Evolutionary conservation across 2,888 invertebrate species (phyloP).

Genomic region (Lumbricus terrestris): DNA sequence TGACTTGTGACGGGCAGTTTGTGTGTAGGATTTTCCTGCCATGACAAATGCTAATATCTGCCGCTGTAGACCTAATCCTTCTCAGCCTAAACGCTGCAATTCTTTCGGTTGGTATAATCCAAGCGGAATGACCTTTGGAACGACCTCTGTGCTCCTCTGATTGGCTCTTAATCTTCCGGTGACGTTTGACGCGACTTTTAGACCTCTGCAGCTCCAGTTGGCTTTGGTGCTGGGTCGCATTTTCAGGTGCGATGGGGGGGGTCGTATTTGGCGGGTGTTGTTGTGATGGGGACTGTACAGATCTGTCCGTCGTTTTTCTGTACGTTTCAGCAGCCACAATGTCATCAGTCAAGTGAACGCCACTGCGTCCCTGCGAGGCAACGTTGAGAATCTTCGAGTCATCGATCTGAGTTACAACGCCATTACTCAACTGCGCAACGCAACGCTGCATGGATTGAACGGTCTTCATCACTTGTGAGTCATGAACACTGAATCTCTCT

Average conservation of each 20-base stretch:
- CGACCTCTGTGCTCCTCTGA: neutral
- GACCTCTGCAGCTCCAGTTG: neutral
- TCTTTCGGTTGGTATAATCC: neutral
- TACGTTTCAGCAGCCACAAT: neutral
- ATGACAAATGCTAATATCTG: neutral
- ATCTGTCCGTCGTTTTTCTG: neutral
- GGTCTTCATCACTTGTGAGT: conserved; percentile 63
- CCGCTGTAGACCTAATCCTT: neutral
- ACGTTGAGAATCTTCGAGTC: conserved; percentile 59
- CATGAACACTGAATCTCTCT: neutral
- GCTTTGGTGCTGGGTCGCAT: neutral
- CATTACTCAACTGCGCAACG: conserved; percentile 58
- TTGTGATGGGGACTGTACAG: neutral
- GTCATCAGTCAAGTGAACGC: conserved; percentile 10
- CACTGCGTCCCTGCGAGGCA: neutral
- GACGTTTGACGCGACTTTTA: neutral
- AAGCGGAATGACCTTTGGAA: neutral
- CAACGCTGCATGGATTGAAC: conserved; percentile 67
- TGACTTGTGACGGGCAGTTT: no score
- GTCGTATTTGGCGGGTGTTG: neutral
- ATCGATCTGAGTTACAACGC: conserved; percentile 59
- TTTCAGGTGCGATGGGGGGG: no score
- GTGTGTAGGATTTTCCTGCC: neutral
- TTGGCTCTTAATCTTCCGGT: neutral
- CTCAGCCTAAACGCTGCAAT: neutral